Conservation (phyloP, 2,888 invertebrate species). For the Carterocephalus palaemon region DNA sequence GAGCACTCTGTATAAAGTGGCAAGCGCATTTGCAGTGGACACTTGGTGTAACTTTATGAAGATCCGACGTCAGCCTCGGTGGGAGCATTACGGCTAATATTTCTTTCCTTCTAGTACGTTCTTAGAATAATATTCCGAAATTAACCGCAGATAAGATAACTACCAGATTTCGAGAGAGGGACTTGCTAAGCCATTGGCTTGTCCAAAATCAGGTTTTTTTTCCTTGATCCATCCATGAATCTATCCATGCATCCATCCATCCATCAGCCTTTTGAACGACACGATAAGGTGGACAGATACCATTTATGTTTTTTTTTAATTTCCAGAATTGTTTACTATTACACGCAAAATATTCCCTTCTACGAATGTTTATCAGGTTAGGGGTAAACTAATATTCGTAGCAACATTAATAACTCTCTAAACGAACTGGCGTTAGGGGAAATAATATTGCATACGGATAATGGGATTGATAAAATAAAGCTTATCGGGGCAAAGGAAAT, state of each 20-base stretch:
- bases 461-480: conserved; percentile 25
- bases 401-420: conserved; percentile 22
- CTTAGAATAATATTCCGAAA: no score
- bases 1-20: conserved; percentile 36
- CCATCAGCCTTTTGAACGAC: no score
- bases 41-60: conserved; percentile 58
- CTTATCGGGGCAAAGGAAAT: conserved; percentile 23
- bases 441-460: conserved; percentile 23
- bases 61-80: conserved; percentile 20
- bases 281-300: no score
- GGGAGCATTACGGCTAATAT: background rate
- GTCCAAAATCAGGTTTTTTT: no score
- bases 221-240: no score
- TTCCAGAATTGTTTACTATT: background rate
- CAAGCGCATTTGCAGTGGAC: conserved; percentile 47
- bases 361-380: conserved; percentile 15
- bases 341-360: conserved; percentile 5
- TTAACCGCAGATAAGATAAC: no score
- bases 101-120: background rate
- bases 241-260: no score
- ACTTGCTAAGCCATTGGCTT: no score
- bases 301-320: no score
- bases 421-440: conserved; percentile 20
- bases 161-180: no score
- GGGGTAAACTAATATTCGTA: conserved; percentile 17